Conservation (phyloP, 2,113 vertebrate genomes). For the Odobenus rosmarus region DNA sequence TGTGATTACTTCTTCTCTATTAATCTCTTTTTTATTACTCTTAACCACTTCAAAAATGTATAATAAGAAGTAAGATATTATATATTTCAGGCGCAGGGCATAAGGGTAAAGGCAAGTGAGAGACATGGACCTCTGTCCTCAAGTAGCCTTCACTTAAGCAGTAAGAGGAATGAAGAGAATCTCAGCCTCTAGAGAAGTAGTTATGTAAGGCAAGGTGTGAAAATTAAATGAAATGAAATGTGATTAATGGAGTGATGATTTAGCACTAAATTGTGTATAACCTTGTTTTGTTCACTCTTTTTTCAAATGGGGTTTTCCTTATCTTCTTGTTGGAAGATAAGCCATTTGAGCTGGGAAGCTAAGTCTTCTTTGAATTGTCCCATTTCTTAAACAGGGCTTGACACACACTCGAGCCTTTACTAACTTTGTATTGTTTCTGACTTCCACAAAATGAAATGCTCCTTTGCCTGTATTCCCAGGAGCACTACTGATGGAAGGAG, state of each 20-base stretch:
- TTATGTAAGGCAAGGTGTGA: neutral
- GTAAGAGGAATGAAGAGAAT: neutral
- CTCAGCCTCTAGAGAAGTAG: neutral
- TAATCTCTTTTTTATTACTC: neutral
- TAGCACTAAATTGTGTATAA: neutral
- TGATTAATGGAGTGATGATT: slow-evolving; percentile 7
- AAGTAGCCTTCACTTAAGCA: neutral
- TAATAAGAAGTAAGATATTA: neutral
- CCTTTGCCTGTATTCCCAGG: neutral
- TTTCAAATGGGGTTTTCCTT: slow-evolving; percentile 1
- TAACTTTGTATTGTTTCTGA: neutral
- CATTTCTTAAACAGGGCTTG: neutral
- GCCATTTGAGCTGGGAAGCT: neutral
- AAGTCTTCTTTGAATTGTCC: neutral
- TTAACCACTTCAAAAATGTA: neutral
- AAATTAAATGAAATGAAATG: neutral
- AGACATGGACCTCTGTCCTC: neutral
- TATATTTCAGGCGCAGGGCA: neutral
- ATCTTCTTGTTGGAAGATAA: neutral
- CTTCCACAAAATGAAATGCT: neutral
- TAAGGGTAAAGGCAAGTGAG: neutral
- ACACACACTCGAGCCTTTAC: neutral
- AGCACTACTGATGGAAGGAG: neutral
- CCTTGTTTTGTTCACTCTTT: neutral
- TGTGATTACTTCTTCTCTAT: neutral